Evolutionary conservation across 2,113 vertebrate species (phyloP).

Genomic region (Cyanocitta stelleri): DNA sequence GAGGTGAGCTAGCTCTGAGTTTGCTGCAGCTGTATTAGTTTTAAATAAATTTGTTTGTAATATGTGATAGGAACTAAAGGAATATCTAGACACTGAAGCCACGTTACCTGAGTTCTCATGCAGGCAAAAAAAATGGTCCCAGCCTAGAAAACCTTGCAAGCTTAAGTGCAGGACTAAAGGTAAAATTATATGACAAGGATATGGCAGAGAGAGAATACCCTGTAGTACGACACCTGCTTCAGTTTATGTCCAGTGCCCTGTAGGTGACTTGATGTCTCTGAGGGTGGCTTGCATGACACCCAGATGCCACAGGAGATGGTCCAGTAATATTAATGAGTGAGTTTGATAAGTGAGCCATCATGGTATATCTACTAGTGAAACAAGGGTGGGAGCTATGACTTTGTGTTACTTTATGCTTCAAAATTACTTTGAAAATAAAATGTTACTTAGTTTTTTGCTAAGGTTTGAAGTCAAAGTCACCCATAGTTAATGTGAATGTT

Average conservation of each 20-base stretch:
- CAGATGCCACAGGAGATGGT: background rate
- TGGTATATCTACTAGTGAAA: background rate
- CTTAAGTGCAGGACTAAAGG: background rate
- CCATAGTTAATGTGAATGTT: background rate
- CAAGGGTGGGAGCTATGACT: rapidly evolving
- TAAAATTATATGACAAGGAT: background rate
- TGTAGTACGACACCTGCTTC: background rate
- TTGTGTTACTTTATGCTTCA: rapidly evolving
- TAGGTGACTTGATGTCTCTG: background rate
- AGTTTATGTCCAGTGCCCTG: background rate
- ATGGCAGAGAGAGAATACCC: background rate
- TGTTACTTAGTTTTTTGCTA: background rate
- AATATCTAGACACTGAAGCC: background rate
- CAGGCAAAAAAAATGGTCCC: background rate
- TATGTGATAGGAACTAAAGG: background rate
- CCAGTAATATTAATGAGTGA: background rate
- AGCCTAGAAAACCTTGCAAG: background rate
- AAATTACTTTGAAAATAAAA: background rate
- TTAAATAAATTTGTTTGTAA: background rate
- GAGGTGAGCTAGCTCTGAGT: background rate
- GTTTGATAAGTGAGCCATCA: background rate
- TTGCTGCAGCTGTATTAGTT: background rate
- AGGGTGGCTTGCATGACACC: background rate
- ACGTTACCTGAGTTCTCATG: background rate
- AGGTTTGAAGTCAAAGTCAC: background rate